phyloP scores from a whole-genome alignment of 1,140 invertebrate species.

The Brachionus angularis region DNA sequence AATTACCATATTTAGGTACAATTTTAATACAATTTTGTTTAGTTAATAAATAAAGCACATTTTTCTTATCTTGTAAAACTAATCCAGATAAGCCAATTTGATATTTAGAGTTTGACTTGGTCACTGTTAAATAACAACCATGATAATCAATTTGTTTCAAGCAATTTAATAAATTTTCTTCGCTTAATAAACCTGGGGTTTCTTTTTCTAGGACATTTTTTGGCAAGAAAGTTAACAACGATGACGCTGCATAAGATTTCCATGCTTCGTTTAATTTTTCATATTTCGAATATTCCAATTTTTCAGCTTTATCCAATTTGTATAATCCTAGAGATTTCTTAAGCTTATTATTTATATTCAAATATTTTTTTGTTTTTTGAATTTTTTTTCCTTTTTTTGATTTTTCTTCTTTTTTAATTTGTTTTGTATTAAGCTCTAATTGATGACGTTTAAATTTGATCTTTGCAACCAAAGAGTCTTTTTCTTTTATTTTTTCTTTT shows the following conservation, averaged over 20 bases:
- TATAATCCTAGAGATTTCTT: slow-evolving; percentile 26
- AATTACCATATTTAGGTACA: slow-evolving; percentile 28
- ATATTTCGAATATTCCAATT: neutral
- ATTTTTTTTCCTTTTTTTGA: slow-evolving; percentile 26
- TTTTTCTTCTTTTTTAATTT: slow-evolving; percentile 7
- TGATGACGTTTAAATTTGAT: slow-evolving; percentile 34
- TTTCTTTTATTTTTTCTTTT: slow-evolving; percentile 38
- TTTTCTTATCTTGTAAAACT: slow-evolving; percentile 40
- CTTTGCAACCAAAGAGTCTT: neutral
- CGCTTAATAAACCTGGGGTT: neutral
- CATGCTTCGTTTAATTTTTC: slow-evolving; percentile 37
- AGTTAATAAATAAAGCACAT: slow-evolving; percentile 14
- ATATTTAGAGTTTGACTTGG: neutral
- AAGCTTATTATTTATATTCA: neutral
- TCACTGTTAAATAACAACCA: slow-evolving; percentile 13
- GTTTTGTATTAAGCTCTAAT: slow-evolving; percentile 13
- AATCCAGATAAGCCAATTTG: slow-evolving; percentile 24
- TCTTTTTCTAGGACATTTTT: neutral
- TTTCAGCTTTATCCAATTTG: slow-evolving; percentile 20
- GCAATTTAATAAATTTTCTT: slow-evolving; percentile 32
- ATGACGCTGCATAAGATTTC: slow-evolving; percentile 16
- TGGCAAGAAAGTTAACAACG: slow-evolving; percentile 15
- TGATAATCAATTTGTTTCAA: slow-evolving; percentile 43
- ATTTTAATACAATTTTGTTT: slow-evolving; percentile 10
- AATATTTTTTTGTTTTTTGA: neutral